Evolutionary conservation across 2,797 vertebrate species (phyloP).

Genomic region (Etheostoma nigrum): DNA sequence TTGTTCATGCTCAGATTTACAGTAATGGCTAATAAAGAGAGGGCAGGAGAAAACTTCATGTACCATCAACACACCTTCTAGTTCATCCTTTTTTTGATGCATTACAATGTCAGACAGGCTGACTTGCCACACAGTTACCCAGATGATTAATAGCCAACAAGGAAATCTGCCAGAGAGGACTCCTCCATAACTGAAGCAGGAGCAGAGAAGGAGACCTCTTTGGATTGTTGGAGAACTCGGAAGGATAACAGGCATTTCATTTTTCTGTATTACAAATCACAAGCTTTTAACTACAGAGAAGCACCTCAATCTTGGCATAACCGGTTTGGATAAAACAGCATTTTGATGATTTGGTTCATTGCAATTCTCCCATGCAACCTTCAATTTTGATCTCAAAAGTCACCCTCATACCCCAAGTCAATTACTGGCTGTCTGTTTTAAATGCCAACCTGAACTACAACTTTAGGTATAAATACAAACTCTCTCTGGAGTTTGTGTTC

Average conservation of each 20-base stretch:
- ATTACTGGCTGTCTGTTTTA: background rate
- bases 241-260: constrained; percentile 34
- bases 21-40: constrained; percentile 19
- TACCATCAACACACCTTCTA: constrained; percentile 26
- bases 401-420: background rate
- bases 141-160: constrained; percentile 66
- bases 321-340: background rate
- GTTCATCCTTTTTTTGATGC: background rate
- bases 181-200: constrained; percentile 63
- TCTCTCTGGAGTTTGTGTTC: constrained; percentile 5
- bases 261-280: constrained; percentile 28
- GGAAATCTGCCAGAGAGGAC: constrained; percentile 52
- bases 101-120: constrained; percentile 21
- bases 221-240: constrained; percentile 44
- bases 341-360: background rate
- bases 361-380: background rate
- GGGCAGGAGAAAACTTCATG: constrained; percentile 19
- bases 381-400: background rate
- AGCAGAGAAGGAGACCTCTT: constrained; percentile 45
- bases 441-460: constrained; percentile 13
- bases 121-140: constrained; percentile 53
- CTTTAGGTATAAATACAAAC: background rate
- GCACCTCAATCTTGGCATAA: background rate
- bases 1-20: constrained; percentile 45
- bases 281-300: background rate